Conservation (phyloP, 2,113 vertebrate genomes). For the Proterorhinus semilunaris region DNA sequence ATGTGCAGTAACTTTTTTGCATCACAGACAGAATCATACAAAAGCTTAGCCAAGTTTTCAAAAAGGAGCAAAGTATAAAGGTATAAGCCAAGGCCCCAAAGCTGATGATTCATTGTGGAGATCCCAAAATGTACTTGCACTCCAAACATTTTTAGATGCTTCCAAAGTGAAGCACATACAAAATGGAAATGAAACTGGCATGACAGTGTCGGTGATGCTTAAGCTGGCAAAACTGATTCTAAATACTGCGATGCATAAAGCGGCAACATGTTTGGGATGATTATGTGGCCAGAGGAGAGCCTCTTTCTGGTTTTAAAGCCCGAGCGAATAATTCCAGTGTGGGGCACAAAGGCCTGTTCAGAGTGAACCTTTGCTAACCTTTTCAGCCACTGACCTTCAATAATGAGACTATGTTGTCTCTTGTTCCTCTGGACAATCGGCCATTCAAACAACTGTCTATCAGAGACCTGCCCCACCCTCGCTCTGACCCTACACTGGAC, state of each 20-base stretch:
- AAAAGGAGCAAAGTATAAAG: too few relatives aligned
- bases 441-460: conserved; percentile 76
- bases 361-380: conserved; percentile 75
- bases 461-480: conserved; percentile 59
- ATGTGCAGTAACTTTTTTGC: too few relatives aligned
- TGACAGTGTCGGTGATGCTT: not conserved
- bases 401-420: conserved; percentile 77
- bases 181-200: not conserved
- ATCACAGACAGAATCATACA: too few relatives aligned
- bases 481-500: conserved; percentile 60
- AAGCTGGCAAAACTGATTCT: not conserved
- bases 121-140: too few relatives aligned
- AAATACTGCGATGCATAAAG: conserved; percentile 16
- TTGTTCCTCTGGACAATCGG: conserved; percentile 74
- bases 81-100: too few relatives aligned
- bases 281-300: conserved; percentile 39
- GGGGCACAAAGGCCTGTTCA: conserved; percentile 67
- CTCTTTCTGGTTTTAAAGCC: conserved; percentile 57
- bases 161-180: not conserved
- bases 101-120: too few relatives aligned
- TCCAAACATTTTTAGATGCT: too few relatives aligned
- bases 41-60: too few relatives aligned
- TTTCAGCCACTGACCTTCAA: conserved; percentile 72
- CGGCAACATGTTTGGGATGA: conserved; percentile 25
- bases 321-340: conserved; percentile 58